These are phyloP conservation scores for Reticulitermes speratus DNA, from an alignment of 1,140 invertebrate species.

Conservation along the genomic window DNA sequence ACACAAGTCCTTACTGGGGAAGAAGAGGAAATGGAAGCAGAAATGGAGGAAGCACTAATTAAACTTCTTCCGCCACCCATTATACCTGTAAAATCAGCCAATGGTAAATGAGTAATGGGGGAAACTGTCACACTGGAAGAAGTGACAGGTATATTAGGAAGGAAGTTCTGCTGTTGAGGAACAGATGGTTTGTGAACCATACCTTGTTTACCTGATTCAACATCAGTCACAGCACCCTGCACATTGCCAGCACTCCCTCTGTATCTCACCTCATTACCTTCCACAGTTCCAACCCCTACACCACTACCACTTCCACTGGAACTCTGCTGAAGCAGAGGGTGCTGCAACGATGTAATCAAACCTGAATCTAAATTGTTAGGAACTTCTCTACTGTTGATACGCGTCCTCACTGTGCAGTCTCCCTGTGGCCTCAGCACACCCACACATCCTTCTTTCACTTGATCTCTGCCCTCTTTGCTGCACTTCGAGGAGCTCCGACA, in stretches of 20 bases:
- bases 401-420: neutral
- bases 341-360: neutral
- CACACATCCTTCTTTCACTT: neutral
- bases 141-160: constrained; percentile 30
- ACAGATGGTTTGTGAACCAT: neutral
- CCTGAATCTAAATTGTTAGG: constrained; percentile 54
- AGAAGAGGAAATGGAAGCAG: constrained; percentile 7
- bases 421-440: neutral
- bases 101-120: neutral
- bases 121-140: constrained; percentile 23
- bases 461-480: too few relatives aligned
- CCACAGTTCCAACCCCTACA: neutral
- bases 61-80: neutral
- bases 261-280: neutral
- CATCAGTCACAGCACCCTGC: neutral
- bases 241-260: neutral
- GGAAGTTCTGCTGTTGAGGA: constrained; percentile 28
- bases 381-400: constrained; percentile 47
- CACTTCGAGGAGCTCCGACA: neutral
- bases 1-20: constrained; percentile 23
- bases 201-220: neutral
- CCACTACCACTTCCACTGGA: neutral
- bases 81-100: neutral
- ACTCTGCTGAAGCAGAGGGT: neutral
- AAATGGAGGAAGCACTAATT: neutral